A percentile compares a stretch with the other conserved stretches of the same genome.
Evolutionary conservation across 2,888 invertebrate genomes (phyloP).

Genomic region (Carcina quercana): DNA sequence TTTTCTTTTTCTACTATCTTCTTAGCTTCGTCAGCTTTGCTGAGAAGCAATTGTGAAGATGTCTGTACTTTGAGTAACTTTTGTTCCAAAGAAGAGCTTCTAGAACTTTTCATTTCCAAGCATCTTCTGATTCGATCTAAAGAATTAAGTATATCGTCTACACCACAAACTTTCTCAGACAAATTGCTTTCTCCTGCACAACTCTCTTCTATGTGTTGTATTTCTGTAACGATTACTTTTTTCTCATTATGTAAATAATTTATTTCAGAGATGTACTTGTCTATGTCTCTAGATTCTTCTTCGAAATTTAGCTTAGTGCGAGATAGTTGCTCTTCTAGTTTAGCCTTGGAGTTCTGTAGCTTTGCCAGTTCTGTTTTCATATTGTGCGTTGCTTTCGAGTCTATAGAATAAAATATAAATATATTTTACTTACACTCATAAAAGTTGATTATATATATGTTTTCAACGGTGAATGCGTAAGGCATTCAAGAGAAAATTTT

Average conservation of each 20-base stretch:
- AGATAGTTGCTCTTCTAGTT: slow-evolving; percentile 40
- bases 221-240: slow-evolving; percentile 41
- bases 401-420: slow-evolving; percentile 33
- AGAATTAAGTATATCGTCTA: slow-evolving; percentile 40
- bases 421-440: too few species aligned
- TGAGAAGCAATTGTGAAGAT: slow-evolving; percentile 51
- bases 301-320: slow-evolving; percentile 32
- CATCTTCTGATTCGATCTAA: slow-evolving; percentile 40
- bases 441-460: too few species aligned
- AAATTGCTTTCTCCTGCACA: slow-evolving; percentile 46
- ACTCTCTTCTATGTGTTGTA: slow-evolving; percentile 48
- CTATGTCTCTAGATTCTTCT: slow-evolving; percentile 32
- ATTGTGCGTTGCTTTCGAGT: slow-evolving; percentile 61
- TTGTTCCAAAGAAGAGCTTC: slow-evolving; percentile 38
- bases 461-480: too few species aligned
- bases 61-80: slow-evolving; percentile 47
- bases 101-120: slow-evolving; percentile 34
- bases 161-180: slow-evolving; percentile 30
- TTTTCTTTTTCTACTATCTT: slow-evolving; percentile 55
- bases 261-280: slow-evolving; percentile 36
- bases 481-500: too few species aligned
- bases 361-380: slow-evolving; percentile 55
- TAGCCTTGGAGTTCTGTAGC: slow-evolving; percentile 37
- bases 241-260: slow-evolving; percentile 41
- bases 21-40: slow-evolving; percentile 59